These are phyloP conservation scores for Leucophenga varia DNA, from an alignment of 1,140 invertebrate species.

Conservation along the genomic window DNA sequence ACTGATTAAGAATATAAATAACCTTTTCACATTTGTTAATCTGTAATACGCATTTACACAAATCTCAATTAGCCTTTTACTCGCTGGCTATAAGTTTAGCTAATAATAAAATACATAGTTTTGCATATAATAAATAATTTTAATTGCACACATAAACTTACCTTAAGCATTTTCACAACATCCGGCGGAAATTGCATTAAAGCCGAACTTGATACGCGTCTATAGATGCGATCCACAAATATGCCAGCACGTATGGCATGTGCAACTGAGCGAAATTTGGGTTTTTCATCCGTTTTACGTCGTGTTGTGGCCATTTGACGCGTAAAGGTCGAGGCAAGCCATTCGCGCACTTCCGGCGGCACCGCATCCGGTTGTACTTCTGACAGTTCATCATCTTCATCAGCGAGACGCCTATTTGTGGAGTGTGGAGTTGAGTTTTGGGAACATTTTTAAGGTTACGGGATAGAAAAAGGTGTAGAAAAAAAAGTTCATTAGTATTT, in stretches of 20 bases:
- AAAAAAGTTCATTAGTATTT: constrained; percentile 12
- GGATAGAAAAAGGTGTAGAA: constrained; percentile 7
- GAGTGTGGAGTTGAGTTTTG: constrained; percentile 1
- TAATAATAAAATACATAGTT: too few relatives aligned
- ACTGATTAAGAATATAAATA: too few relatives aligned
- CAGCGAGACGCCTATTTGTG: constrained; percentile 67
- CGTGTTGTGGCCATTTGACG: constrained; percentile 77
- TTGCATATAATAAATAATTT: too few relatives aligned
- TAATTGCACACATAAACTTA: constrained; percentile 53
- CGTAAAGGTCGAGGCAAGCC: constrained; percentile 97
- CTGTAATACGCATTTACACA: too few relatives aligned
- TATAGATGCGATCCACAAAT: constrained; percentile 94
- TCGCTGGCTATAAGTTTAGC: too few relatives aligned
- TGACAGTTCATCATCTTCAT: constrained; percentile 92
- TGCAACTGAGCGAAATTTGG: constrained; percentile 92
- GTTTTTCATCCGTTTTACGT: constrained; percentile 75
- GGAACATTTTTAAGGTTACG: neutral
- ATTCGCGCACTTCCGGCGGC: constrained; percentile 92
- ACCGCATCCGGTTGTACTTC: constrained; percentile 95
- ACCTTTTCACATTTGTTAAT: too few relatives aligned
- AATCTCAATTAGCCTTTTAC: too few relatives aligned
- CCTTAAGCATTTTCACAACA: constrained; percentile 86
- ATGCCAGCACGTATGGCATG: constrained; percentile 96
- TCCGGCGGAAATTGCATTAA: constrained; percentile 88
- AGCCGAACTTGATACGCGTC: constrained; percentile 81